phyloP scores from a whole-genome alignment of 2,113 vertebrate species.

The Ardeotis arabs region DNA sequence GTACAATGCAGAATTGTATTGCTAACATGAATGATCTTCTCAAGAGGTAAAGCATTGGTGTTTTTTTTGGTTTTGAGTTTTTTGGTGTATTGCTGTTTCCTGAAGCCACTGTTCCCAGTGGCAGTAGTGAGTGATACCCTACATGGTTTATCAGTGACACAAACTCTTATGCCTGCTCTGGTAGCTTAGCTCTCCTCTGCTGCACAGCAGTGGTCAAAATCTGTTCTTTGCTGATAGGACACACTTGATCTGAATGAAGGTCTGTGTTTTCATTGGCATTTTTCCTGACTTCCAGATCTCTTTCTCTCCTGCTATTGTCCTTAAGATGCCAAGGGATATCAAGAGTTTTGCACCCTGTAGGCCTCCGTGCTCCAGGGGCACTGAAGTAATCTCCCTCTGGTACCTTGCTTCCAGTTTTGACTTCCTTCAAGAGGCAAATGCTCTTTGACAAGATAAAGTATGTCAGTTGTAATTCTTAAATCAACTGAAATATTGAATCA shows the following conservation, averaged over 20 bases:
- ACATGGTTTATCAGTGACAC: accelerated
- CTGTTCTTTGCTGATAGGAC: background rate
- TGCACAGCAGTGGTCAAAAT: background rate
- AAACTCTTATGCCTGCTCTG: background rate
- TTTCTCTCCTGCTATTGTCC: background rate
- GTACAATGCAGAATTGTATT: background rate
- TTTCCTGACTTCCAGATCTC: background rate
- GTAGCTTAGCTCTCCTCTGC: background rate
- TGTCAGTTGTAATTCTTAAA: background rate
- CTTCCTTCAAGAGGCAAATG: background rate
- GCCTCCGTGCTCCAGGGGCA: background rate
- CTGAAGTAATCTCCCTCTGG: background rate
- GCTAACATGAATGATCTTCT: background rate
- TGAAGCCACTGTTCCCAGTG: background rate
- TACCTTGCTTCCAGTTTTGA: background rate
- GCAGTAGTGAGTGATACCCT: background rate
- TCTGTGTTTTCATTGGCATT: background rate
- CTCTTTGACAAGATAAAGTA: background rate
- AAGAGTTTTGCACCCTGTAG: background rate
- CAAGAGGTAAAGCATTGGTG: background rate
- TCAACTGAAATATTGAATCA: background rate
- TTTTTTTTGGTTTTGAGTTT: background rate
- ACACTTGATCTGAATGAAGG: background rate
- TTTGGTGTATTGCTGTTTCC: background rate
- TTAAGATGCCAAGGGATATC: background rate